Conservation (phyloP, 2,888 invertebrate genomes). For the Cantharis rufa region DNA sequence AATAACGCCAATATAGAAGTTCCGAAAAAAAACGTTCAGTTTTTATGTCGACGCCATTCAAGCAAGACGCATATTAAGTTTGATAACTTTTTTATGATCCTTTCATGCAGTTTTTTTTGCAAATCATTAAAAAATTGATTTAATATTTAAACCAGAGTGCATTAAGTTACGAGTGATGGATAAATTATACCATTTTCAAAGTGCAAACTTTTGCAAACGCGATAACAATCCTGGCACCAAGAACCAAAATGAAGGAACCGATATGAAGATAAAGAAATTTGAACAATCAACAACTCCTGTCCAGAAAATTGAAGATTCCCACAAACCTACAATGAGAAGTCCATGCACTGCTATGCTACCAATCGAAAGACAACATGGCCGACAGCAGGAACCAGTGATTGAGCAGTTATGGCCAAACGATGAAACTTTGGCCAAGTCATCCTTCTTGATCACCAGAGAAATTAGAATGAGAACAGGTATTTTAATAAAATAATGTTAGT, state of each 20-base stretch:
- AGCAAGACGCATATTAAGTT: background rate
- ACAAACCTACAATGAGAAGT: background rate
- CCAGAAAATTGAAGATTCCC: background rate
- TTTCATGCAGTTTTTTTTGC: background rate
- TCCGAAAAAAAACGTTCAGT: background rate
- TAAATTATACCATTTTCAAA: background rate
- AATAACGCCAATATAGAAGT: too few relatives aligned
- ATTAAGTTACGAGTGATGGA: background rate
- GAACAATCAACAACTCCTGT: too few relatives aligned
- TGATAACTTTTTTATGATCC: background rate
- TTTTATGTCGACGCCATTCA: background rate
- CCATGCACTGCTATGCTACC: background rate
- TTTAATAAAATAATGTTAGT: background rate
- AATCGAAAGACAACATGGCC: background rate
- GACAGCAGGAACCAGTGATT: background rate
- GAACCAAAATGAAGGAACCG: too few relatives aligned
- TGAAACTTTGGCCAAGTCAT: background rate
- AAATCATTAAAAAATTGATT: too few relatives aligned
- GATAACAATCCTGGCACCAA: background rate
- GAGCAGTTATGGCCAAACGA: background rate
- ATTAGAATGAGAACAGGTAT: background rate
- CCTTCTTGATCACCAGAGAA: background rate
- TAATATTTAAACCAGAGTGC: background rate
- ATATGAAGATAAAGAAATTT: too few relatives aligned
- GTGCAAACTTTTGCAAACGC: background rate